These are phyloP conservation scores for Halcyon smyrnensis DNA, from an alignment of 2,797 vertebrate species.

Conservation along the genomic window DNA sequence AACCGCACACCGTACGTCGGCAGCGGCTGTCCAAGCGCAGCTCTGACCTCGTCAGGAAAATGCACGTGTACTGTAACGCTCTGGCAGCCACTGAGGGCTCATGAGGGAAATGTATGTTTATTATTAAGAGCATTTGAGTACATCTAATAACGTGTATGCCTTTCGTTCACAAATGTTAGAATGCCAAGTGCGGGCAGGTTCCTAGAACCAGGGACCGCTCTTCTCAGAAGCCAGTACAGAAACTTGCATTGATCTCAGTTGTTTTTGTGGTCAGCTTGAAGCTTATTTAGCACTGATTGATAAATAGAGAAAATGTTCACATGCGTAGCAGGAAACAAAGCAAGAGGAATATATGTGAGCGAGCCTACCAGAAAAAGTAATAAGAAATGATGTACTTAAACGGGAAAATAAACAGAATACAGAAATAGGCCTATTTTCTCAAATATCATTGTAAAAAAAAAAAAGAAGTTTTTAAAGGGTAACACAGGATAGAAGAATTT, in stretches of 20 bases:
- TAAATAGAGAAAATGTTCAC: background rate
- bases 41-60: background rate
- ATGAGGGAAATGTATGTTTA: background rate
- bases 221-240: background rate
- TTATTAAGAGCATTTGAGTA: background rate
- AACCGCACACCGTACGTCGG: rapidly evolving
- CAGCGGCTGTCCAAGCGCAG: background rate
- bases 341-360: background rate
- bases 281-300: background rate
- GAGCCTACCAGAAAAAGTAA: background rate
- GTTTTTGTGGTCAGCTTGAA: background rate
- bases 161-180: background rate
- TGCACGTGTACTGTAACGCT: background rate
- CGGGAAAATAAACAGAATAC: background rate
- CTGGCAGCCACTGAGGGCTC: background rate
- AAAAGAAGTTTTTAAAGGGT: background rate
- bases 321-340: background rate
- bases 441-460: background rate
- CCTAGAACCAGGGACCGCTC: background rate
- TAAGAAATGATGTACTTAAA: background rate
- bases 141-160: background rate
- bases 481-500: background rate
- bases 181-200: background rate
- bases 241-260: background rate
- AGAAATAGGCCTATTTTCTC: background rate